These are phyloP conservation scores for Ifrita kowaldi DNA, from an alignment of 2,113 vertebrate species.

Conservation along the genomic window DNA sequence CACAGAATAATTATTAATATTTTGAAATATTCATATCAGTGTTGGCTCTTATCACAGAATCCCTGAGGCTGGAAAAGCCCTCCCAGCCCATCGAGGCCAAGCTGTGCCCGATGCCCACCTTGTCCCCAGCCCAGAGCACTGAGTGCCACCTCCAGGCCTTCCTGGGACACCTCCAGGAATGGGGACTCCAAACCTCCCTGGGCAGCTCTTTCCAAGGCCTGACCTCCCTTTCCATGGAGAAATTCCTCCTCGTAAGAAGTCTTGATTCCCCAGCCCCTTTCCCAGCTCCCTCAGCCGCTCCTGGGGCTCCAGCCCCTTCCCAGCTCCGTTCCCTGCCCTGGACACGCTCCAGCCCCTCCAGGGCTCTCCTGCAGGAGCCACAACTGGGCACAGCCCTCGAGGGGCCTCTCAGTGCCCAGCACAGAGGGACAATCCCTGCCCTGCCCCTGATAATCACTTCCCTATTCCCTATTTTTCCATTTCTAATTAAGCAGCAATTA, in stretches of 20 bases:
- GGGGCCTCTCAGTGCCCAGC: not conserved
- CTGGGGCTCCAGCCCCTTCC: not conserved
- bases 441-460: not conserved
- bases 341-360: not conserved
- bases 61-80: not conserved
- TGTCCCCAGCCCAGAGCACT: not conserved
- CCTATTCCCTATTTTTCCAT: not conserved
- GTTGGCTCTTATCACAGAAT: not conserved
- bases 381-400: not conserved
- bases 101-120: not conserved
- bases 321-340: not conserved
- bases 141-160: not conserved
- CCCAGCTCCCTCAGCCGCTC: too few species aligned
- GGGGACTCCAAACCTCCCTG: not conserved
- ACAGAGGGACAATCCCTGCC: not conserved
- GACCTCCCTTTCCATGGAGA: rapidly evolving
- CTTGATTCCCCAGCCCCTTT: not conserved
- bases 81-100: rapidly evolving
- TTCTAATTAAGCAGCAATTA: not conserved
- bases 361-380: not conserved
- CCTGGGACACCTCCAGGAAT: not conserved
- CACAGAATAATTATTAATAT: not conserved
- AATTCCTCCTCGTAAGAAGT: not conserved
- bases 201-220: not conserved
- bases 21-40: not conserved